Conservation (phyloP, 2,113 vertebrate species). For the Oncorhynchus gorbuscha region DNA sequence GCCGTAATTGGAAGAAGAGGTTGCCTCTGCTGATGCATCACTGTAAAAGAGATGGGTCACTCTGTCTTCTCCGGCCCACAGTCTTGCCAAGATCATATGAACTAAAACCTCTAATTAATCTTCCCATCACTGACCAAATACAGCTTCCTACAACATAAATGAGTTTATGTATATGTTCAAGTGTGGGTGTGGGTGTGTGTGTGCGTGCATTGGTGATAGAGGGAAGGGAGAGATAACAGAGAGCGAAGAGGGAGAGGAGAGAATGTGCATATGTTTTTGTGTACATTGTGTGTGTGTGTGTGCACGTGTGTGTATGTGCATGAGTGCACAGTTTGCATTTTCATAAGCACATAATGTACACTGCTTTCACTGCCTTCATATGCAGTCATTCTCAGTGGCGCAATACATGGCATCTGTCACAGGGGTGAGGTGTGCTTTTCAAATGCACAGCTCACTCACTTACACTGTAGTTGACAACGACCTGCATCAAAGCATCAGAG, state of each 20-base stretch:
- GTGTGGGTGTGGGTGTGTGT: constrained; percentile 22
- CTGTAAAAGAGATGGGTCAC: constrained; percentile 72
- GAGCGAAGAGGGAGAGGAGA: neutral
- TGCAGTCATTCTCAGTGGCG: neutral
- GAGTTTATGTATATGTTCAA: constrained; percentile 56
- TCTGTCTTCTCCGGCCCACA: constrained; percentile 68
- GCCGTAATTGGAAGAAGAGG: neutral
- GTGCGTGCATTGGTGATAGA: constrained; percentile 15
- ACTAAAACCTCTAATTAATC: constrained; percentile 78
- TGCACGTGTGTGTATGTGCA: neutral
- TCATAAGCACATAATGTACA: neutral
- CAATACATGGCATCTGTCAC: no score
- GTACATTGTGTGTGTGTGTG: constrained; percentile 17
- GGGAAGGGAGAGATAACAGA: no score
- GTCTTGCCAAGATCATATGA: constrained; percentile 76
- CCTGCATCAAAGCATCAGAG: constrained; percentile 9
- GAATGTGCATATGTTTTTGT: constrained; percentile 39
- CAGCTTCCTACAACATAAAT: constrained; percentile 64
- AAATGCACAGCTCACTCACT: neutral
- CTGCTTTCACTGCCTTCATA: neutral
- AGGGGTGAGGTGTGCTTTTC: neutral
- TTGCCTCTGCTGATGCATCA: constrained; percentile 69
- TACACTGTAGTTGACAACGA: constrained; percentile 14
- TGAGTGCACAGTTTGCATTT: neutral
- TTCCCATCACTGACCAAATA: constrained; percentile 73